Evolutionary conservation across 2,797 vertebrate species (phyloP).

Genomic region (Sebastes itinus): DNA sequence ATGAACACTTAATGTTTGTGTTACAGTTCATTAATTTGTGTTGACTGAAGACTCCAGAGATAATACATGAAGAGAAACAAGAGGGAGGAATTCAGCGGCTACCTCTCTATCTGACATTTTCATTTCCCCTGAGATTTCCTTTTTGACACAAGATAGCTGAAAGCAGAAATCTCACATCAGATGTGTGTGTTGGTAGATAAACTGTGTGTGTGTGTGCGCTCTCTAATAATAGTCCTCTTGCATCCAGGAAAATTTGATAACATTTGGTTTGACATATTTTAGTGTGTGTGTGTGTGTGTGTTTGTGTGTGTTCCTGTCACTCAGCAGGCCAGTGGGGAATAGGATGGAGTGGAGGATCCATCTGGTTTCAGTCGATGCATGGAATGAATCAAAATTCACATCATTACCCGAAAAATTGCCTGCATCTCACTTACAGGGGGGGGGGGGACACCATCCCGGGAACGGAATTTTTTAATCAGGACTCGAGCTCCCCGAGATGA

Average conservation of each 20-base stretch:
- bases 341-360: constrained; percentile 26
- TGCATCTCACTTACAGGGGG: background rate
- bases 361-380: constrained; percentile 39
- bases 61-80: background rate
- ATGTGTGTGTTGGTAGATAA: background rate
- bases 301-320: constrained; percentile 1
- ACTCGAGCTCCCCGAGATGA: background rate
- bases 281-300: background rate
- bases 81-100: background rate
- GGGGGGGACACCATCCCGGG: background rate
- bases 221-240: constrained; percentile 5
- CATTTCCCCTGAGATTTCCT: constrained; percentile 11
- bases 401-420: constrained; percentile 39
- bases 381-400: constrained; percentile 48
- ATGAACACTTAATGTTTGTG: background rate
- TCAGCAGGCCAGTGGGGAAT: background rate
- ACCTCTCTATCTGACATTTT: constrained; percentile 7
- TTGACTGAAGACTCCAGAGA: background rate
- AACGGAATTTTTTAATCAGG: constrained; percentile 5
- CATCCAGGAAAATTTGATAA: constrained; percentile 17
- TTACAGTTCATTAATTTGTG: background rate
- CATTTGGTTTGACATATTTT: constrained; percentile 7
- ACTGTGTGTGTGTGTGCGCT: background rate
- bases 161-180: background rate
- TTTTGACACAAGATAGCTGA: constrained; percentile 1